These are phyloP conservation scores for Drosophila koepferae DNA, from an alignment of 2,888 invertebrate genomes.

Conservation along the genomic window DNA sequence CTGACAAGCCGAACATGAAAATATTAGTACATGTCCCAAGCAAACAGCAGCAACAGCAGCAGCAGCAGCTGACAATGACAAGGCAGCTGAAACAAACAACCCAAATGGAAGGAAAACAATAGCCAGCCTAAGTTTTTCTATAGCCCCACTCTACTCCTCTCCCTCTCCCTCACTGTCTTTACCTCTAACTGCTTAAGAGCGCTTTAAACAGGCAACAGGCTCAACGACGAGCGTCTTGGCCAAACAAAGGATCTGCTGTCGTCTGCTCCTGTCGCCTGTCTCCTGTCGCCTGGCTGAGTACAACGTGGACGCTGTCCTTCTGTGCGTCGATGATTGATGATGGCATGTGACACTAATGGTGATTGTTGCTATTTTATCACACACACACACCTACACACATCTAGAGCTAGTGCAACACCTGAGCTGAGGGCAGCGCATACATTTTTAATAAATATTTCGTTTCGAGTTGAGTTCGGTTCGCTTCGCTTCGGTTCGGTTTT, in stretches of 20 bases:
- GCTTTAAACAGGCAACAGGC: constrained; percentile 73
- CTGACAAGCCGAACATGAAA: constrained; percentile 74
- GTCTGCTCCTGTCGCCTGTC: constrained; percentile 18
- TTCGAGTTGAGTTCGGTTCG: constrained; percentile 11
- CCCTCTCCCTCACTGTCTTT: neutral
- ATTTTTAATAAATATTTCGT: constrained; percentile 59
- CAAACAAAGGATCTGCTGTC: constrained; percentile 44
- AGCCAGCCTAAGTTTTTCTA: constrained; percentile 39
- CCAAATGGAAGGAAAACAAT: constrained; percentile 45
- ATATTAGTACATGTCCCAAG: constrained; percentile 69
- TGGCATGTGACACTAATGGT: constrained; percentile 80
- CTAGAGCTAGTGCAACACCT: constrained; percentile 52
- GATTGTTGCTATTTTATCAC: constrained; percentile 82
- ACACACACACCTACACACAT: constrained; percentile 31
- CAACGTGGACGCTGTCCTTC: constrained; percentile 52
- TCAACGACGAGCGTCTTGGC: constrained; percentile 51
- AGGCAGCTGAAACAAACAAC: constrained; percentile 41
- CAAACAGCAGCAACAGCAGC: constrained; percentile 76
- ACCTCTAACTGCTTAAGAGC: constrained; percentile 63
- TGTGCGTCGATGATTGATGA: constrained; percentile 78
- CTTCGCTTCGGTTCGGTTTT: neutral
- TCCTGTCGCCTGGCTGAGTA: constrained; percentile 27
- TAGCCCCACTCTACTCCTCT: neutral
- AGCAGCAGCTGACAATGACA: constrained; percentile 81
- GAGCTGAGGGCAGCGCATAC: constrained; percentile 34